Percentiles rank a stretch among this genome's conserved stretches.
Evolutionary conservation across 2,113 vertebrate genomes (phyloP).

Genomic region (Panurus biarmicus): DNA sequence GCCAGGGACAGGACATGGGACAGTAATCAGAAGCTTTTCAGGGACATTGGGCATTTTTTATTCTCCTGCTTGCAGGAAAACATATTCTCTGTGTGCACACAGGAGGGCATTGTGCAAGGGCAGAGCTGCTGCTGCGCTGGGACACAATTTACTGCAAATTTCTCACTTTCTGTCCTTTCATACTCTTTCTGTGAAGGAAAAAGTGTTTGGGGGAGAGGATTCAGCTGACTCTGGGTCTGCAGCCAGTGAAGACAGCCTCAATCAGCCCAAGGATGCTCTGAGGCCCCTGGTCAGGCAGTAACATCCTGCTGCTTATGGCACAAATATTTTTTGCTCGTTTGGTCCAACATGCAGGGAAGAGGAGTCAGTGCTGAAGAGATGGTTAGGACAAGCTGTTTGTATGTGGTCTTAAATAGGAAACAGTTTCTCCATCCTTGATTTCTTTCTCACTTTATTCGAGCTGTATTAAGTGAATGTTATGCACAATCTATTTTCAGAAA

Average conservation of each 20-base stretch:
- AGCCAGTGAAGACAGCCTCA: background rate
- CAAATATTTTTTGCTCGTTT: background rate
- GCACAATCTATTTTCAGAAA: slow-evolving; percentile 37
- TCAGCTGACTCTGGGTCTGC: background rate
- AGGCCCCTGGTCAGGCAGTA: background rate
- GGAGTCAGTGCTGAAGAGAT: background rate
- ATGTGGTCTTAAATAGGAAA: background rate
- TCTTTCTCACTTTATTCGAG: slow-evolving; percentile 16
- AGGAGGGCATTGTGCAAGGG: background rate
- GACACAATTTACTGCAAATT: background rate
- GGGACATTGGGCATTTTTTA: background rate
- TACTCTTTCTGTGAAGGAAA: background rate
- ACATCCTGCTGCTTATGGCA: background rate
- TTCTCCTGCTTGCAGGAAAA: background rate
- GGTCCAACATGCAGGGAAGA: background rate
- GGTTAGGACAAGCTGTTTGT: slow-evolving; percentile 15
- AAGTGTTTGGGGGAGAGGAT: background rate
- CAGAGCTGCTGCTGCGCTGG: background rate
- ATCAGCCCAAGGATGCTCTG: too few relatives aligned
- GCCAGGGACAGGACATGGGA: background rate
- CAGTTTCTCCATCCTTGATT: slow-evolving; percentile 6
- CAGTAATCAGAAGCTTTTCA: background rate
- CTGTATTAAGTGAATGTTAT: slow-evolving; percentile 39
- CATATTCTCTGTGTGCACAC: accelerated
- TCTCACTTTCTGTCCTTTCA: background rate